Percentiles rank a stretch among this genome's conserved stretches.
Evolutionary conservation across 2,113 vertebrate genomes (phyloP).

Genomic region (Canis aureus): DNA sequence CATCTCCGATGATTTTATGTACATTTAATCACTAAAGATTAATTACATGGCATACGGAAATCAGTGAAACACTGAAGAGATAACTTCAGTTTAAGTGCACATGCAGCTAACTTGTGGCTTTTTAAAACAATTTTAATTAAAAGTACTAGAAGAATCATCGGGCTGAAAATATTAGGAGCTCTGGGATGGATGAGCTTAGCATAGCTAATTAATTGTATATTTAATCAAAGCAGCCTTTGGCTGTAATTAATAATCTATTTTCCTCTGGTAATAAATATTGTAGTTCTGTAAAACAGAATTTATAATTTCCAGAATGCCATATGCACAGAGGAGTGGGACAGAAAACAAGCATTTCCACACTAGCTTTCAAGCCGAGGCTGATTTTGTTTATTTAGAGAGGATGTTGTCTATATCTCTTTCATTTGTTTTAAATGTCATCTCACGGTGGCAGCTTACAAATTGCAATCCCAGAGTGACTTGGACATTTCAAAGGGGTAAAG

Average conservation of each 20-base stretch:
- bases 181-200: slow-evolving; percentile 88
- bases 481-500: slow-evolving; percentile 59
- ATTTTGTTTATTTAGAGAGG: slow-evolving; percentile 78
- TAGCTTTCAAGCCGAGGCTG: slow-evolving; percentile 53
- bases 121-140: slow-evolving; percentile 91
- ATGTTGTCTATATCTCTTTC: slow-evolving; percentile 68
- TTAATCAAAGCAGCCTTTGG: slow-evolving; percentile 90
- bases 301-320: slow-evolving; percentile 80
- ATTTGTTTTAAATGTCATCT: slow-evolving; percentile 82
- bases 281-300: slow-evolving; percentile 87
- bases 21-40: slow-evolving; percentile 90
- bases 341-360: slow-evolving; percentile 70
- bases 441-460: slow-evolving; percentile 73
- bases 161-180: slow-evolving; percentile 89
- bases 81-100: slow-evolving; percentile 88
- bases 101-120: slow-evolving; percentile 87
- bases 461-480: slow-evolving; percentile 71
- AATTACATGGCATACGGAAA: slow-evolving; percentile 88
- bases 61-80: slow-evolving; percentile 85
- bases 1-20: slow-evolving; percentile 88
- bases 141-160: slow-evolving; percentile 88
- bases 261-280: slow-evolving; percentile 87
- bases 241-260: slow-evolving; percentile 90
- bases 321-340: slow-evolving; percentile 68
- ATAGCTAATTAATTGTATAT: slow-evolving; percentile 91